phyloP scores from a whole-genome alignment of 2,113 vertebrate species.

The Alaudala cheleensis region DNA sequence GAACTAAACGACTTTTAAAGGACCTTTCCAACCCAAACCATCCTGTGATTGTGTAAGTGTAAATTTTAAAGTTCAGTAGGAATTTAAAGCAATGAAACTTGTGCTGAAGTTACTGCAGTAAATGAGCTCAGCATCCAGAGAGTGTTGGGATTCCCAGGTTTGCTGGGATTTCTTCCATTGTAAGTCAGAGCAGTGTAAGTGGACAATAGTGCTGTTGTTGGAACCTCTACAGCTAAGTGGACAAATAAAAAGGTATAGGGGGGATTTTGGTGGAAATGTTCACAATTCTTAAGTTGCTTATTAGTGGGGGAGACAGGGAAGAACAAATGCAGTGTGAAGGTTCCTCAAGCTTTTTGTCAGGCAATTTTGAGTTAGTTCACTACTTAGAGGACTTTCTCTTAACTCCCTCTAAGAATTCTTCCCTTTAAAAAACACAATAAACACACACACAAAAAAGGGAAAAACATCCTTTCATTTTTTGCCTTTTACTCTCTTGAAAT shows the following conservation, averaged over 20 bases:
- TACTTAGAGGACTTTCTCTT: neutral
- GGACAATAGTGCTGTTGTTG: neutral
- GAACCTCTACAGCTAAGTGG: too few species aligned
- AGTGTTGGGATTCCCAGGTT: neutral
- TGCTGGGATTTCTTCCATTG: neutral
- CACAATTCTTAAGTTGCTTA: neutral
- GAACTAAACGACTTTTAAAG: neutral
- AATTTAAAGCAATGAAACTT: neutral
- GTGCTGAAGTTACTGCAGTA: accelerated
- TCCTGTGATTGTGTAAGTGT: neutral
- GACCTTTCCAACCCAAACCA: neutral
- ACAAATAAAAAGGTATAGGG: accelerated
- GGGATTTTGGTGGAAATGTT: neutral
- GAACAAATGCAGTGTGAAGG: neutral
- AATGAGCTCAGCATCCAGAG: neutral
- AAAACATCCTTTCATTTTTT: neutral
- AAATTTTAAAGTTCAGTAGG: neutral
- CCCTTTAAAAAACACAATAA: neutral
- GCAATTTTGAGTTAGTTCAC: neutral
- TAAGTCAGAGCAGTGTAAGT: accelerated
- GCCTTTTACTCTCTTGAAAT: neutral
- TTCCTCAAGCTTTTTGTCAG: neutral
- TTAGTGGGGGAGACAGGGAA: neutral
- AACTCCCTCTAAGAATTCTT: neutral
- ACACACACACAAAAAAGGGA: neutral